These are phyloP conservation scores for Oxyruncus cristatus DNA, from an alignment of 2,113 vertebrate species.

Conservation along the genomic window DNA sequence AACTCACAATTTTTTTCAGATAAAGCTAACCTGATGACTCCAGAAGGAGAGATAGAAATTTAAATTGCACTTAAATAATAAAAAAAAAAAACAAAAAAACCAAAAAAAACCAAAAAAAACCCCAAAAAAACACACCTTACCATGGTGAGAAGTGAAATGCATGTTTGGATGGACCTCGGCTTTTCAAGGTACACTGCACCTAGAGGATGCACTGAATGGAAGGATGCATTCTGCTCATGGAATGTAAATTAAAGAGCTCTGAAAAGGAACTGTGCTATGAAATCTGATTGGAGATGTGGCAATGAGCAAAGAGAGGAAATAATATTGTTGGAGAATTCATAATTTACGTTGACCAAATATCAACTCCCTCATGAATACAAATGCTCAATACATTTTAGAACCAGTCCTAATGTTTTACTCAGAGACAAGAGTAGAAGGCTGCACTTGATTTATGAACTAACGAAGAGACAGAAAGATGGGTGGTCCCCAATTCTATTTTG, in stretches of 20 bases:
- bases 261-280: neutral
- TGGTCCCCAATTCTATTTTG: neutral
- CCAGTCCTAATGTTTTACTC: neutral
- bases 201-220: neutral
- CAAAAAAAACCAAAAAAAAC: too few species aligned
- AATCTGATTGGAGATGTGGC: neutral
- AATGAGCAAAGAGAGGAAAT: neutral
- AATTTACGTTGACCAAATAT: neutral
- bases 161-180: neutral
- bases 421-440: neutral
- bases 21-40: neutral
- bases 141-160: neutral
- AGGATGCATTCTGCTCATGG: neutral
- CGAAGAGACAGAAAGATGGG: neutral
- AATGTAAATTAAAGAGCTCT: neutral
- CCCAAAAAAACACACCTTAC: neutral
- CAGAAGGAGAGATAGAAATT: neutral
- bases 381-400: neutral
- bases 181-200: neutral
- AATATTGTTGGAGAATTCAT: neutral
- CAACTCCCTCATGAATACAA: neutral
- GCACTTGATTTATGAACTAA: neutral
- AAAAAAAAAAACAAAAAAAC: too few species aligned
- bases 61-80: neutral
- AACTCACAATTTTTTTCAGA: neutral